Evolutionary conservation across 2,113 vertebrate genomes (phyloP).

Genomic region (Hirundichthys speculiger): DNA sequence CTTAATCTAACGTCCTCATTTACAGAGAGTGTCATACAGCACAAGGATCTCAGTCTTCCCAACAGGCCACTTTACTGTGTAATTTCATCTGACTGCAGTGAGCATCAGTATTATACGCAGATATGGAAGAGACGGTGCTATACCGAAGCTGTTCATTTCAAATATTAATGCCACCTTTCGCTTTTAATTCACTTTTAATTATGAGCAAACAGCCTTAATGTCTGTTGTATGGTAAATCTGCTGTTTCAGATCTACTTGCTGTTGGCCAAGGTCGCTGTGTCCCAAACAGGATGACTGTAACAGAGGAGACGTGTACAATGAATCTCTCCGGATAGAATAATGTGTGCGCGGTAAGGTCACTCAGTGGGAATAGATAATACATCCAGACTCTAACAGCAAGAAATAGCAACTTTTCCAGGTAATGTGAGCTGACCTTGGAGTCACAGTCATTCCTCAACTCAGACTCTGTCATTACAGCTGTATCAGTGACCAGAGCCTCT

Average conservation of each 20-base stretch:
- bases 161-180: not conserved
- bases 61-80: not conserved
- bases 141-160: constrained; percentile 10
- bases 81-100: constrained; percentile 2
- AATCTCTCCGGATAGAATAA: constrained; percentile 39
- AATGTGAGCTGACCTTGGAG: constrained; percentile 27
- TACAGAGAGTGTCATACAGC: constrained; percentile 11
- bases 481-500: not conserved
- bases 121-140: not conserved
- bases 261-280: constrained; percentile 55
- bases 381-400: constrained; percentile 11
- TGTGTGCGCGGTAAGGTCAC: constrained; percentile 39
- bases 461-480: constrained; percentile 2
- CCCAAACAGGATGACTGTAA: constrained; percentile 48
- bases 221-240: constrained; percentile 31
- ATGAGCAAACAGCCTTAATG: constrained; percentile 44
- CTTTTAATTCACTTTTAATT: constrained; percentile 1
- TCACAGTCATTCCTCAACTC: constrained; percentile 25
- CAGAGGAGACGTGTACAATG: constrained; percentile 25
- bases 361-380: constrained; percentile 13
- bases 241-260: constrained; percentile 47
- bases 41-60: not conserved
- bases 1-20: constrained; percentile 19
- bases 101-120: not conserved
- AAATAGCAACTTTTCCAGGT: not conserved